Evolutionary conservation across 2,797 vertebrate genomes (phyloP), one percentile per base, ranked within the genome.

Genomic region (Discoglossus pictus): DNA sequence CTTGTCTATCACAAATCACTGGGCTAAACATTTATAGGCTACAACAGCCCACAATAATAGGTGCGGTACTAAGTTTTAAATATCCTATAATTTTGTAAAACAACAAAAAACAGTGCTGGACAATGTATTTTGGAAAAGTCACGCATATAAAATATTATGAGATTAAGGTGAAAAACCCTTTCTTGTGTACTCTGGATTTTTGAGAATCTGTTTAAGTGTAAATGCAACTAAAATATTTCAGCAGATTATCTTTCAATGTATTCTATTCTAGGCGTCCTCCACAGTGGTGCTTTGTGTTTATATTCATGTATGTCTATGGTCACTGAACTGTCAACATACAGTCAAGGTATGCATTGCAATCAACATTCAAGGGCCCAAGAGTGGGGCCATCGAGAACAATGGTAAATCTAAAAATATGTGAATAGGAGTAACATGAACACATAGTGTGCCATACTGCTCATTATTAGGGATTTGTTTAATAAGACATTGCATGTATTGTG

Each of bases 321-420:
- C 24, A n/a, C 20, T 61, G 24, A 34, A 20, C n/a, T 50, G 31
- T 44, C 20, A 25, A 61, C 13, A 36, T 16, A 48, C n/a, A 38
- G 13, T 8, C 20, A 35, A 47, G 17, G 34, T 47, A 48, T 61
- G 42, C 43, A 61, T 1, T 16, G 11, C 35, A 40, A 47, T 63
- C 47, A 40, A 13, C n/a, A 20, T 25, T 9, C 23, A 48, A 48
- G 21, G 10, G 8, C 27, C 8, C 27, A 31, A 31, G 4, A 31
- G n/a, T n/a, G n/a, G n/a, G n/a, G n/a, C n/a, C n/a, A n/a, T n/a
- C n/a, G n/a, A n/a, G n/a, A n/a, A n/a, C n/a, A n/a, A n/a, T n/a
- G n/a, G n/a, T n/a, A n/a, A n/a, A n/a, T n/a, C n/a, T n/a, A n/a
- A n/a, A n/a, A n/a, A n/a, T n/a, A n/a, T n/a, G n/a, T n/a, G n/a